phyloP scores from a whole-genome alignment of 2,797 vertebrate species.

The Phalanger gymnotis region DNA sequence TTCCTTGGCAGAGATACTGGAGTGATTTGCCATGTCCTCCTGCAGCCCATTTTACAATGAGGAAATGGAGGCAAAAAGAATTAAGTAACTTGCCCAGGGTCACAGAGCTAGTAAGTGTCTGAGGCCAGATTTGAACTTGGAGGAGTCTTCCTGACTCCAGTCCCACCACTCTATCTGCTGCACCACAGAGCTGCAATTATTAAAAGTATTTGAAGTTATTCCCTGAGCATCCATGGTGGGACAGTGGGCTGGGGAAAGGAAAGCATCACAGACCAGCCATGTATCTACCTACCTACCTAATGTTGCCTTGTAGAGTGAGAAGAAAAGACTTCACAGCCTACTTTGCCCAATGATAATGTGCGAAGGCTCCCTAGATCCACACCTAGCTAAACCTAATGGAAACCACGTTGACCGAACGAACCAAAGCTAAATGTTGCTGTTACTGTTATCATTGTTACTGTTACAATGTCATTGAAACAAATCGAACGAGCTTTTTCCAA shows the following conservation, averaged over 20 bases:
- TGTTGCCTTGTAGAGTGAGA: not conserved
- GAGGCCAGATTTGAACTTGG: too few species aligned
- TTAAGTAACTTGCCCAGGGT: not conserved
- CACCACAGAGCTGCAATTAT: too few species aligned
- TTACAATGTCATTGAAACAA: not conserved
- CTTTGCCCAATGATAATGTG: not conserved
- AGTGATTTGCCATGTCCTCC: too few species aligned
- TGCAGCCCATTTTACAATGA: not conserved
- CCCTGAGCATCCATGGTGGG: not conserved
- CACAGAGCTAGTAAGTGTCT: too few species aligned
- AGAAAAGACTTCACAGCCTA: not conserved
- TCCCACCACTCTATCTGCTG: too few species aligned
- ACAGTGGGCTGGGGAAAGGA: not conserved
- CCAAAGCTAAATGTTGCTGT: not conserved
- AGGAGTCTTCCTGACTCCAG: too few species aligned
- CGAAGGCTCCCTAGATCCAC: not conserved
- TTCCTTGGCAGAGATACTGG: too few species aligned
- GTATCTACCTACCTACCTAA: not conserved
- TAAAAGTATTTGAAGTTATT: too few species aligned
- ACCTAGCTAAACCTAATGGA: not conserved
- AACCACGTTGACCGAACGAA: not conserved
- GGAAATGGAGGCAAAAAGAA: not conserved
- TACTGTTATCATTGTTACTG: not conserved
- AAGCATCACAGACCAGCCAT: not conserved
- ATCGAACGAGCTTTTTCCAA: not conserved